Base-by-base conservation (phyloP, 2,888 invertebrate genomes). In the Portevinia maculata region DNA sequence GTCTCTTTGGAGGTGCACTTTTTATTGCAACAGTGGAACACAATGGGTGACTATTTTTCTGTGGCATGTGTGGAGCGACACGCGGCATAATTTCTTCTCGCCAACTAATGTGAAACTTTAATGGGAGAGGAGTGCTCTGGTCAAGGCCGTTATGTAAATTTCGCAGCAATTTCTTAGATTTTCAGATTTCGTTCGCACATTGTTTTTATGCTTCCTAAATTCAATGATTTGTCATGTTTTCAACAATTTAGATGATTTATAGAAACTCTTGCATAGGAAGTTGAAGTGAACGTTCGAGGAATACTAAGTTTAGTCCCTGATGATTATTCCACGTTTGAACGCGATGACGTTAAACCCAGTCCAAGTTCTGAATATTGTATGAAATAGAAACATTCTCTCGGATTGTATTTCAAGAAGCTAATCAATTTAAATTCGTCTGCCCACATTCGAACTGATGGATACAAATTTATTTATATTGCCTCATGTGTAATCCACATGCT, bases 131-230 rank as follows among this genome's bases (percentile, higher is more conserved):
- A 74, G 74, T 69, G 9, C 37, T 52, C 44, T 79, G 79, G 67
- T 74, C 79, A 79, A 79, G 79, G 79, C 62, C 79, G 62, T 74
- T 69, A 50, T 11, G 17, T 48, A 37, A 74, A 62, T 62, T 57
- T 24, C 46, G 9, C 69, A 62, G 19, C 71, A 44, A 57, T 50
- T 65, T 59, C 50, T 57, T 57, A n/a, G 39, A 15, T 13, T 44
- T 30, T 19, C 13, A 24, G 9, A 0, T 11, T 34, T 21, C 17
- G 17, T 19, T 32, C 17, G 11, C 8, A 11, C 5, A 9, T 37
- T 21, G 48, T 30, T 28, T 7, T 19, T 24, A n/a, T 37, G 15
- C 30, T 48, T 24, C 15, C 13, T 9, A 39, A 19, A 52, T 30
- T 41, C 50, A n/a, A n/a, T n/a, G n/a, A n/a, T n/a, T n/a, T n/a